Percentiles rank a stretch among this genome's conserved stretches.
Conservation (phyloP, 2,888 invertebrate species). For the Lasioglossum oenotherae region DNA sequence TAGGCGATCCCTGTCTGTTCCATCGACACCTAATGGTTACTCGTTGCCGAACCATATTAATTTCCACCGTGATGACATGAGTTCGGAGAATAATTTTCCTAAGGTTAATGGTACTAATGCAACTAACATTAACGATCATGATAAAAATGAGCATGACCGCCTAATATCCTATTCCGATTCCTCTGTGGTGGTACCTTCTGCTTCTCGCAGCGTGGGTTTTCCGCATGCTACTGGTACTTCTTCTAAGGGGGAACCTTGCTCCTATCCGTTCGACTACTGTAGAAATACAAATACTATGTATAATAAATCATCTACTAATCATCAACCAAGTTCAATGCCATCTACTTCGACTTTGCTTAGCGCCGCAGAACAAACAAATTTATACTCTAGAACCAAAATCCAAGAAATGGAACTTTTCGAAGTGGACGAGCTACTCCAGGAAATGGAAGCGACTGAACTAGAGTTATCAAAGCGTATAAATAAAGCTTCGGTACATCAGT, state of each 20-base stretch:
- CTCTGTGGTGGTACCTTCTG: slow-evolving; percentile 54
- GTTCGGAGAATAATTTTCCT: slow-evolving; percentile 24
- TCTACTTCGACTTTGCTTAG: slow-evolving; percentile 71
- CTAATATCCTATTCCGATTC: slow-evolving; percentile 68
- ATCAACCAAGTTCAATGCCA: slow-evolving; percentile 66
- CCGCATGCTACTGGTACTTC: slow-evolving; percentile 73
- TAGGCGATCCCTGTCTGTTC: slow-evolving; percentile 75
- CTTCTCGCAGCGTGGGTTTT: slow-evolving; percentile 59
- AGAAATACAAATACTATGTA: slow-evolving; percentile 56
- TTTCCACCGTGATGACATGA: slow-evolving; percentile 52
- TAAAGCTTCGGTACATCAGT: slow-evolving; percentile 56
- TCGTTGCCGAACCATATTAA: slow-evolving; percentile 59
- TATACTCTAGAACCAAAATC: slow-evolving; percentile 61
- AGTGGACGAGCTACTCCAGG: slow-evolving; percentile 83
- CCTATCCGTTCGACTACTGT: slow-evolving; percentile 52
- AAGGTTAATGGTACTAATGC: slow-evolving; percentile 61
- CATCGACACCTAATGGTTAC: slow-evolving; percentile 76
- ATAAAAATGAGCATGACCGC: slow-evolving; percentile 73
- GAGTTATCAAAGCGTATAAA: slow-evolving; percentile 78
- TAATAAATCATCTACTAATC: slow-evolving; percentile 60
- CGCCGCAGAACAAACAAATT: slow-evolving; percentile 67
- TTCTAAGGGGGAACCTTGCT: slow-evolving; percentile 60
- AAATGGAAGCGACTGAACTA: slow-evolving; percentile 83
- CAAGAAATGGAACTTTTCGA: slow-evolving; percentile 82
- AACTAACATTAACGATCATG: slow-evolving; percentile 63